Evolutionary conservation across 2,113 vertebrate genomes (phyloP), one percentile per base, ranked within the genome.

Genomic region (Brachypodius melanocephalos): DNA sequence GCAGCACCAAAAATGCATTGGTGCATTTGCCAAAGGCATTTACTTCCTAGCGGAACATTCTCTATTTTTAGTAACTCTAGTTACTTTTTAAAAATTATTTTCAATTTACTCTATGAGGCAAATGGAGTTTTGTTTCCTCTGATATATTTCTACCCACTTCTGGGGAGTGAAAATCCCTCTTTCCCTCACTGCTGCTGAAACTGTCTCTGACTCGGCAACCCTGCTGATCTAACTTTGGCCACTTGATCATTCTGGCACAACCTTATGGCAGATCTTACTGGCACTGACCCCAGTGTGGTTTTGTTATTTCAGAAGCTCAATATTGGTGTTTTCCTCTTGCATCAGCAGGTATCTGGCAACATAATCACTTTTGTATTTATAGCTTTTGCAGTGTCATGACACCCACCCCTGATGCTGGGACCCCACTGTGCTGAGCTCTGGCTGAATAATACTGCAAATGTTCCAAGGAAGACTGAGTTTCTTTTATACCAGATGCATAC

Each of bases 281-380:
- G 78, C 71, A 88, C 54, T 24, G 38, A 76, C 38, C 36, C 42
- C 58, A 69, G 45, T 9, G 29, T 32, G 43, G 36, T 57, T 85
- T 85, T 91, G 40, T 78, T 72, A 78, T 85, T 88, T 66, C 59
- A 80, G 79, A 79, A 82, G 19, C 42, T 89, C 54, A 72, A 3
- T 89, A 82, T 10, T 69, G 62, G 86, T 82, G 54, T 73, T 85
- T 88, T 91, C 71, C 62, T 91, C 71, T 69, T 55, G 20, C 55
- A 89, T 69, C 78, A 91, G 94, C 81, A 89, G 71, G 62, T 88
- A 76, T 43, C 81, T 94, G 74, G 84, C 78, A 89, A 62, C 32
- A 69, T 31, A 62, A 91, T 85, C 40, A n/a, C 66, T 49, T 42
- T 48, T 15, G 29, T 85, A 65, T 82, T 91, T 92, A 92, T 34